Base-by-base conservation (phyloP, 2,113 vertebrate species). In the Aythya baeri region DNA sequence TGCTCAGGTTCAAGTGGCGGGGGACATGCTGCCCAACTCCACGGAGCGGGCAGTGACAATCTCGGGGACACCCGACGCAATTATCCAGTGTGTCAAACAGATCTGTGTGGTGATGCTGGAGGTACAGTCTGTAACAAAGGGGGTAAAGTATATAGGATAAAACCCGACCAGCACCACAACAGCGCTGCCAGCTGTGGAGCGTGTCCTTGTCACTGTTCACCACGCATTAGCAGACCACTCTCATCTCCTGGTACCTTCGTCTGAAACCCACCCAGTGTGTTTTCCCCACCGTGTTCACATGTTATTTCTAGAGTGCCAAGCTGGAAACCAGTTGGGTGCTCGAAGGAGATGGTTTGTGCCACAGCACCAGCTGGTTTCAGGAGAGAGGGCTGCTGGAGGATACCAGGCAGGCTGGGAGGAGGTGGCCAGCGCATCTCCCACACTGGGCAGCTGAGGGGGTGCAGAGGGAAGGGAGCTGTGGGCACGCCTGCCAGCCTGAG, bases 31-130 rank as follows among this genome's bases (percentile, higher is more conserved):
- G 97, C 99, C 99, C 97, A 99, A 99, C 97, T 99, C 99, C 96
- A 99, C 99, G 17, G 99, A 99, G 97, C 98, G 99, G 92, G 99
- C 99, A 2, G 99, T 99, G 98, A 99, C 99, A 97, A 99, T 99
- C 98, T 99, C 99, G 66, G 99, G 99, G 94, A 99, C 99, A 66
- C 99, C 99, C 49, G 99, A 99, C 65, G 99, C 99, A 97, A 99
- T 99, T 97, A 99, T 99, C 98, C 99, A 99, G 96, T 99, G 99
- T 97, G 99, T 99, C 98, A 99, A 99, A 98, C 99, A 99, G 96
- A 99, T 99, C 98, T 99, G 99, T 98, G 99, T 99, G 98, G 99
- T 99, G 97, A 99, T 99, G 99, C 98, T 99, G 98, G 99, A 99
- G 99, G 99, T 99, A 99, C 86, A 96, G 98, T 98, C 91, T 98